These are phyloP conservation scores for Rhagonycha lutea DNA, from an alignment of 2,888 invertebrate genomes.

Conservation along the genomic window DNA sequence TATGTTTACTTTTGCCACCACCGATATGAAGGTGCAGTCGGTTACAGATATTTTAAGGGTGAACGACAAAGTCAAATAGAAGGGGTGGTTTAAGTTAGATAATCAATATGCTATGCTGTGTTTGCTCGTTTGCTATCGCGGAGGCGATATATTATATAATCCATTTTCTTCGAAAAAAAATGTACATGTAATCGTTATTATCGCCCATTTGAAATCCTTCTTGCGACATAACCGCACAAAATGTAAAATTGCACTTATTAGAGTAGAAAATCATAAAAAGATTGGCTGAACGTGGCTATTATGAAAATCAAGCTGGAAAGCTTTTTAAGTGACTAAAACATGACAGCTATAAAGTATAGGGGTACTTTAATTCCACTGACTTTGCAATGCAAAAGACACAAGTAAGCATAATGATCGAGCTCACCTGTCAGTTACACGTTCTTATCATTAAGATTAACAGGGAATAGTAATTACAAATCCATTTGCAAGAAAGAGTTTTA, in stretches of 20 bases:
- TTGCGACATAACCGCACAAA: not conserved
- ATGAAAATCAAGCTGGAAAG: not conserved
- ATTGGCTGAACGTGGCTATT: not conserved
- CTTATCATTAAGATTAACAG: not conserved
- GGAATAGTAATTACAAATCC: not conserved
- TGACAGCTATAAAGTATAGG: not conserved
- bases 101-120: slow-evolving; percentile 21
- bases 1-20: slow-evolving; percentile 6
- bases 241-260: not conserved
- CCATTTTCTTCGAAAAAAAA: slow-evolving; percentile 14
- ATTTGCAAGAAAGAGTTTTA: not conserved
- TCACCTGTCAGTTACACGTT: not conserved
- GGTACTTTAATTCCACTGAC: not conserved
- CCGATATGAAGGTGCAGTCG: slow-evolving; percentile 6
- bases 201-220: not conserved
- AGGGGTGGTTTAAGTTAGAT: slow-evolving; percentile 19
- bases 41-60: slow-evolving; percentile 13
- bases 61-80: slow-evolving; percentile 11
- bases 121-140: slow-evolving; percentile 13
- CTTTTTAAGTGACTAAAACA: not conserved
- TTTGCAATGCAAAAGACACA: not conserved
- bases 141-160: slow-evolving; percentile 17
- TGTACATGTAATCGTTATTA: not conserved
- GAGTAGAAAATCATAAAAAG: not conserved
- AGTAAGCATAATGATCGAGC: not conserved